Evolutionary conservation across 2,113 vertebrate genomes (phyloP).

Genomic region (Xenopus laevis): DNA sequence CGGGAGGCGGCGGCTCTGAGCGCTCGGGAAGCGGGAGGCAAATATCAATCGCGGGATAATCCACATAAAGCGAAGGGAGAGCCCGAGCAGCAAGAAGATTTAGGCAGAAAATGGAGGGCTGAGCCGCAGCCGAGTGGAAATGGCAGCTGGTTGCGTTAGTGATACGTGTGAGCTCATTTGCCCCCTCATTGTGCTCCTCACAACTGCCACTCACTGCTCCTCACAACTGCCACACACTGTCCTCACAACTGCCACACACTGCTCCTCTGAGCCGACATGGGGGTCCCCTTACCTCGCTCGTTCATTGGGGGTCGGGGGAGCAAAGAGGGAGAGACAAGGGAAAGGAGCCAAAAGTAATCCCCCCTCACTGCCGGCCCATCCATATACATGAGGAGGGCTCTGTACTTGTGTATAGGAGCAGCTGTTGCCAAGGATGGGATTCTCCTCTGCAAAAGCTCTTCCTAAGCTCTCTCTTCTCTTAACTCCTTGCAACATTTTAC

Average conservation of each 20-base stretch:
- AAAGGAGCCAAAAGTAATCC: neutral
- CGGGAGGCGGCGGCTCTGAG: conserved; percentile 31
- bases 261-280: conserved; percentile 41
- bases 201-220: neutral
- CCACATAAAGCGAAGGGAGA: conserved; percentile 1
- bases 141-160: conserved; percentile 49
- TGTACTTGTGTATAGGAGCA: conserved; percentile 5
- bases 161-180: conserved; percentile 49
- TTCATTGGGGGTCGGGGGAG: no score
- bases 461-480: no score
- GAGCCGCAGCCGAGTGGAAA: conserved; percentile 46
- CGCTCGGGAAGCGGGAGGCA: conserved; percentile 48
- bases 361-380: conserved; percentile 9
- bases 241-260: conserved; percentile 30
- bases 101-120: conserved; percentile 55
- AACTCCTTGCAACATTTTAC: no score
- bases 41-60: conserved; percentile 9
- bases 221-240: conserved; percentile 20
- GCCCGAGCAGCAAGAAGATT: conserved; percentile 11
- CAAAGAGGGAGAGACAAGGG: neutral
- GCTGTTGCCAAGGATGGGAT: neutral
- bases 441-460: neutral
- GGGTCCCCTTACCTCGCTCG: conserved; percentile 13
- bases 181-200: conserved; percentile 52
- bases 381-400: conserved; percentile 16